Conservation (phyloP, 2,797 vertebrate species). For the Takifugu rubripes region DNA sequence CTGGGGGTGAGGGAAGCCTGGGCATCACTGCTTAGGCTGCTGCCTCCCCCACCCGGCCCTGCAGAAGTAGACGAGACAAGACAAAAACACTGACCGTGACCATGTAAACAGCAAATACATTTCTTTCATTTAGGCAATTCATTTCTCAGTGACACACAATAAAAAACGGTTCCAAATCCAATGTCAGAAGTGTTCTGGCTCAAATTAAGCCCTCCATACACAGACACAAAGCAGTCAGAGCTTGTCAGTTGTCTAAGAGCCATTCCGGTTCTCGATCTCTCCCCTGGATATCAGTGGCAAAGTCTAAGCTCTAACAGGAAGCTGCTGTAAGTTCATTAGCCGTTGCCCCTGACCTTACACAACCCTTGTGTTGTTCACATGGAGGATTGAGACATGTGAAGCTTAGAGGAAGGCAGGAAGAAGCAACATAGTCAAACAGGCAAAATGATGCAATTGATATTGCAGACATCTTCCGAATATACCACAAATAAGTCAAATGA, state of each 20-base stretch:
- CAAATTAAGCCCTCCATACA: too few species aligned
- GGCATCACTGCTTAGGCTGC: too few species aligned
- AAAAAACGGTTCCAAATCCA: too few species aligned
- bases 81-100: too few species aligned
- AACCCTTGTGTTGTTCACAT: slow-evolving; percentile 2
- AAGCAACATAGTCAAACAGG: background rate
- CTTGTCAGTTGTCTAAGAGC: background rate
- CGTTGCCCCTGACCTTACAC: slow-evolving; percentile 15
- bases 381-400: background rate
- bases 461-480: background rate
- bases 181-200: too few species aligned
- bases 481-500: background rate
- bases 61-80: too few species aligned
- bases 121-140: too few species aligned
- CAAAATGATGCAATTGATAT: background rate
- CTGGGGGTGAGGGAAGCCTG: too few species aligned
- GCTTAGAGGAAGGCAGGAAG: background rate
- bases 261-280: background rate
- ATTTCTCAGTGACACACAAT: too few species aligned
- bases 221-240: slow-evolving; percentile 2
- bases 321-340: slow-evolving; percentile 35
- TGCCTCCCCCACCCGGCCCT: too few species aligned
- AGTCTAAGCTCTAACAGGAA: slow-evolving; percentile 20
- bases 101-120: too few species aligned
- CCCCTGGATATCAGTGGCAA: slow-evolving; percentile 9